Evolutionary conservation across 2,113 vertebrate genomes (phyloP).

Genomic region (Ursus arctos): DNA sequence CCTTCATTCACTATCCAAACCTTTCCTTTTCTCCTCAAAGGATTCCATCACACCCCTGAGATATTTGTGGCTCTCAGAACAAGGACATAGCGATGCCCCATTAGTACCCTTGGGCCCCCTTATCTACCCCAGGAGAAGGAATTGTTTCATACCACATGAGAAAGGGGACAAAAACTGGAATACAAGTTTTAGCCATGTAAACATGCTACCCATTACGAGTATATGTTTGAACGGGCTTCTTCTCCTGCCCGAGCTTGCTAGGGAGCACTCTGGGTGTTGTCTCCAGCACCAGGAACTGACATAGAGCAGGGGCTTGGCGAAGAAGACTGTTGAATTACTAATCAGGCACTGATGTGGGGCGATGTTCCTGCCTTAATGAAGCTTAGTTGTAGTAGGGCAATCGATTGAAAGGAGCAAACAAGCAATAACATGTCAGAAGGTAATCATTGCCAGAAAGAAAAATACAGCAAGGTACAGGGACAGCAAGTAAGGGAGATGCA

Average conservation of each 20-base stretch:
- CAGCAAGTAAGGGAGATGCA: background rate
- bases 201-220: background rate
- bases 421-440: background rate
- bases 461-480: background rate
- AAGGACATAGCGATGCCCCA: background rate
- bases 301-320: rapidly evolving
- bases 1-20: background rate
- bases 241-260: no score
- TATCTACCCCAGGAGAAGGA: background rate
- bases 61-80: background rate
- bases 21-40: background rate
- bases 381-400: background rate
- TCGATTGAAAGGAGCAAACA: background rate
- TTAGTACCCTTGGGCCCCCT: background rate
- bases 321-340: background rate
- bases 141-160: background rate
- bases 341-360: background rate
- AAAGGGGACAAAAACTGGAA: background rate
- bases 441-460: background rate
- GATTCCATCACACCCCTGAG: no score
- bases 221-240: background rate
- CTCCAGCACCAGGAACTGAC: background rate
- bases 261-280: no score
- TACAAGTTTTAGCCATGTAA: background rate
- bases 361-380: background rate